Evolutionary conservation across 2,797 vertebrate species (phyloP).

Genomic region (Micropoecilia bifurca): DNA sequence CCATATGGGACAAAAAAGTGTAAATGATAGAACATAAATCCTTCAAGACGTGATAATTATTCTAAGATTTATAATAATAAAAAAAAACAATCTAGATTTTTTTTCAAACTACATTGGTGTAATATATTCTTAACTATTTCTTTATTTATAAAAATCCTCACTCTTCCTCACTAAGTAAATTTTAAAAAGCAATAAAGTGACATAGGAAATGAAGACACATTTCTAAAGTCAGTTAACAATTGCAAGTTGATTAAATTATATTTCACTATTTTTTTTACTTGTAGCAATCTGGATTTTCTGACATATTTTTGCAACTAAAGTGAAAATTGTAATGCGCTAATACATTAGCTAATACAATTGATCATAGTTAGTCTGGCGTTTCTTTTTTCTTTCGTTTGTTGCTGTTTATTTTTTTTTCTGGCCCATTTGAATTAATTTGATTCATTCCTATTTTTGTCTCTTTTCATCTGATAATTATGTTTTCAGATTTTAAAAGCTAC

Average conservation of each 20-base stretch:
- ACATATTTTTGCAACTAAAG: background rate
- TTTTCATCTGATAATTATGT: constrained; percentile 22
- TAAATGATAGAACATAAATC: background rate
- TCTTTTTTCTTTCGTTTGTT: constrained; percentile 23
- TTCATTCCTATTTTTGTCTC: constrained; percentile 26
- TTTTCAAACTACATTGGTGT: background rate
- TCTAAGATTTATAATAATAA: background rate
- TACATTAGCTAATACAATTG: background rate
- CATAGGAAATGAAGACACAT: background rate
- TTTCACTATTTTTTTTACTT: background rate
- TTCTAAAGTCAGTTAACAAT: background rate
- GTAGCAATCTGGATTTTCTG: background rate
- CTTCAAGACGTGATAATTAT: background rate
- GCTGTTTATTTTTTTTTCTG: constrained; percentile 34
- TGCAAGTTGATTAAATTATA: background rate
- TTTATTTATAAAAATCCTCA: background rate
- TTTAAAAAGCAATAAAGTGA: background rate
- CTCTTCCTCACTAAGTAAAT: background rate
- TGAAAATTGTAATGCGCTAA: background rate
- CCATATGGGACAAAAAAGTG: background rate
- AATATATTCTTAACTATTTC: background rate
- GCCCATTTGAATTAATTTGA: constrained; percentile 29
- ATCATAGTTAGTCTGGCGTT: constrained; percentile 56
- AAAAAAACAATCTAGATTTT: background rate
- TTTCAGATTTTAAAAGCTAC: background rate